Base-by-base conservation (phyloP, 2,113 vertebrate species). In the Parotia lawesii region DNA sequence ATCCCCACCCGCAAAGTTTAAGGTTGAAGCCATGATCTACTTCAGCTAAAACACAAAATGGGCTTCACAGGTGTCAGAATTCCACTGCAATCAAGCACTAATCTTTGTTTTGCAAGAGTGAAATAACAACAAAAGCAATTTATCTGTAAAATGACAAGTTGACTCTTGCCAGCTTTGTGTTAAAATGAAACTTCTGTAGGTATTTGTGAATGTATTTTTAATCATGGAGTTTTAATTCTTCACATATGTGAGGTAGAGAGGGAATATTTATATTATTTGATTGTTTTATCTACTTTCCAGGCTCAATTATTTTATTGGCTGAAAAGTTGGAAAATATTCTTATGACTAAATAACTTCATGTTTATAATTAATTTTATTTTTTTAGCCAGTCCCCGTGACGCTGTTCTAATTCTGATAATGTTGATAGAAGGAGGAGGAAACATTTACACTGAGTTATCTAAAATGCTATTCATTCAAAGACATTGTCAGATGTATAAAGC, bases 241-340 rank as follows among this genome's bases (percentile, higher is more conserved):
- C 87, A 89, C 86, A 86, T 93, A 65, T 90, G 84, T 72, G 71
- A 81, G 83, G 61, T 11, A 79, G 80, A 64, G 77, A 94, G 62
- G 78, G 78, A 94, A 89, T 96, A 92, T 96, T 97, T 96, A 67
- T 90, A 50, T 74, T 62, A 90, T 95, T 94, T 94, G 90, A 90
- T 96, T 96, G 65, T 87, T 90, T 95, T 96, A 97, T 97, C 91
- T 93, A 54, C 92, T 97, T 97, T 97, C 90, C 87, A 95, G 84
- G 61, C 78, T 96, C 69, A 96, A 94, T 96, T 97, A 97, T 97
- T 98, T 98, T 97, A 98, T 97, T 92, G 96, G 88, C 90, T 97
- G 95, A 97, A 97, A 97, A 93, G 76, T 65, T 97, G 96, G 91
- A 96, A 97, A 97, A 95, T 92, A 93, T 90, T 87, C 83, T 96